These are phyloP conservation scores for Sylvicola cinctus DNA, from an alignment of 2,888 invertebrate species.

Conservation along the genomic window DNA sequence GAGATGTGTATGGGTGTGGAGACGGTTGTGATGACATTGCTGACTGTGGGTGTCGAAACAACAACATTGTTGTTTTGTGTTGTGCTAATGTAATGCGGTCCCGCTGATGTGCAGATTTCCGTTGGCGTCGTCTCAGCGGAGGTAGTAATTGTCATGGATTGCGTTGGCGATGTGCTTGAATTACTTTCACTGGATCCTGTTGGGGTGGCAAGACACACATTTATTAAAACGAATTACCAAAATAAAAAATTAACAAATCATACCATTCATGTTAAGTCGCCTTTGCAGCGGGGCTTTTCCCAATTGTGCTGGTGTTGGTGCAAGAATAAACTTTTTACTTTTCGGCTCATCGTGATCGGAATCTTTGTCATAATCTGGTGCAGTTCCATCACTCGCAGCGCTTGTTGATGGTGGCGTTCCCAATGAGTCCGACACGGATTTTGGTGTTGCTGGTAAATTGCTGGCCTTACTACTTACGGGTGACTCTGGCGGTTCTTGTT, in stretches of 20 bases:
- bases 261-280: constrained; percentile 58
- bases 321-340: constrained; percentile 46
- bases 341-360: constrained; percentile 10
- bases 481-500: constrained; percentile 14
- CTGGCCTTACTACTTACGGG: constrained; percentile 15
- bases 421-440: constrained; percentile 12
- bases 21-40: constrained; percentile 20
- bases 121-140: neutral
- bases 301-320: constrained; percentile 85
- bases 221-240: too few relatives aligned
- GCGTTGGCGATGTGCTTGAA: neutral
- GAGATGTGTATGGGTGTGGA: constrained; percentile 15
- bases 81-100: neutral
- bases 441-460: constrained; percentile 23
- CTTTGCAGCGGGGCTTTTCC: constrained; percentile 78
- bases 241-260: too few relatives aligned
- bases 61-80: neutral
- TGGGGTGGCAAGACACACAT: too few relatives aligned
- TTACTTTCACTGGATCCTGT: too few relatives aligned
- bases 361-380: constrained; percentile 12
- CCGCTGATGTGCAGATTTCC: neutral
- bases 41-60: constrained; percentile 21
- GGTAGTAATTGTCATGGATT: neutral
- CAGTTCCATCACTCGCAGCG: constrained; percentile 7
- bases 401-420: constrained; percentile 6